Evolutionary conservation across 1,140 invertebrate genomes (phyloP).

Genomic region (Penaeus indicus): DNA sequence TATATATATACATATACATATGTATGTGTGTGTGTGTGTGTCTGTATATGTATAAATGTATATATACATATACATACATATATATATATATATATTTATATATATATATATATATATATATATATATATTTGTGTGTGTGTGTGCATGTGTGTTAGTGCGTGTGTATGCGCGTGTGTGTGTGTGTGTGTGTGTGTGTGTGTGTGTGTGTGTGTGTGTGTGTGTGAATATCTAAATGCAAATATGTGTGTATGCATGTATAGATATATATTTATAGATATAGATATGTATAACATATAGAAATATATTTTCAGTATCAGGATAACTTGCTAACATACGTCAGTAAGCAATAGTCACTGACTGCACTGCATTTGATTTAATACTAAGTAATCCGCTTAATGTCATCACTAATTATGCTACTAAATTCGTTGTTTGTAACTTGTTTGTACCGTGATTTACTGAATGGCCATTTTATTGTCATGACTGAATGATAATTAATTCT

Average conservation of each 20-base stretch:
- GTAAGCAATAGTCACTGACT: too few relatives aligned
- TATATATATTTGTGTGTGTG: background rate
- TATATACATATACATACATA: conserved; percentile 23
- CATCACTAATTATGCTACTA: too few relatives aligned
- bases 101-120: background rate
- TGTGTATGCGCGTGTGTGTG: background rate
- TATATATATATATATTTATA: background rate
- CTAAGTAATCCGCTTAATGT: too few relatives aligned
- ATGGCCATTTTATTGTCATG: too few relatives aligned
- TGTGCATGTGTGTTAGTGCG: background rate
- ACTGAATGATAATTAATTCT: too few relatives aligned
- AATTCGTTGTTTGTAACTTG: too few relatives aligned
- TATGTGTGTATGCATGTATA: conserved; percentile 11
- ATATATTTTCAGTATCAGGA: background rate
- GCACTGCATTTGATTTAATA: too few relatives aligned
- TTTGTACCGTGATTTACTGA: too few relatives aligned
- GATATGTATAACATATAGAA: background rate
- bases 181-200: background rate
- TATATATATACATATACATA: conserved; percentile 15
- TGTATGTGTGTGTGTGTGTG: background rate
- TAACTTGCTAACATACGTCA: too few relatives aligned
- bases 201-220: background rate
- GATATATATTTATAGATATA: conserved; percentile 5
- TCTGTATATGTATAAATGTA: background rate
- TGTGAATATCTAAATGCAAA: background rate